These are phyloP conservation scores for Eremobia ochroleuca DNA, from an alignment of 2,888 invertebrate genomes.

Conservation along the genomic window DNA sequence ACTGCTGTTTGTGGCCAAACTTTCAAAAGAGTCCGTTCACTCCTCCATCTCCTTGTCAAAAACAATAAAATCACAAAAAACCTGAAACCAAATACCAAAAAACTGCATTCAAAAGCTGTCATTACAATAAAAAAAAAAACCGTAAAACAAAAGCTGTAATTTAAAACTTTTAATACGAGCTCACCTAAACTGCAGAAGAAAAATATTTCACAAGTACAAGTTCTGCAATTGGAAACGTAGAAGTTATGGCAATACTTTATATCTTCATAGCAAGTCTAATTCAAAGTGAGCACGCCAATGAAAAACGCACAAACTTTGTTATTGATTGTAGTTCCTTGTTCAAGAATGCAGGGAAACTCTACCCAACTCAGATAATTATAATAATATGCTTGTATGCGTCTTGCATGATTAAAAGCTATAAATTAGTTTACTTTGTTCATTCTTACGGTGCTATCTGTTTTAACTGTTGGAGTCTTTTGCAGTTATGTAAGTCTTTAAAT, in stretches of 20 bases:
- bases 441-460: slow-evolving; percentile 27
- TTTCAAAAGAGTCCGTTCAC: background rate
- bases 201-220: slow-evolving; percentile 59
- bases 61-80: background rate
- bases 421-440: slow-evolving; percentile 59
- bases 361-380: slow-evolving; percentile 68
- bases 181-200: slow-evolving; percentile 52
- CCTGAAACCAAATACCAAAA: background rate
- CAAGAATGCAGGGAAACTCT: slow-evolving; percentile 66
- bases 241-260: slow-evolving; percentile 78
- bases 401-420: slow-evolving; percentile 64
- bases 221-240: slow-evolving; percentile 70
- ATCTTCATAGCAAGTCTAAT: slow-evolving; percentile 76
- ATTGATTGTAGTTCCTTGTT: slow-evolving; percentile 80
- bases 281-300: slow-evolving; percentile 73
- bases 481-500: background rate
- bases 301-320: slow-evolving; percentile 77
- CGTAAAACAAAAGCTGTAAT: slow-evolving; percentile 48
- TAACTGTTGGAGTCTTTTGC: background rate
- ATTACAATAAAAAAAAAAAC: too few species aligned
- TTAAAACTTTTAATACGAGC: slow-evolving; percentile 57
- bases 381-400: slow-evolving; percentile 62
- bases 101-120: background rate
- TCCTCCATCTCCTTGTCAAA: background rate
- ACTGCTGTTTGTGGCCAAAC: background rate